These are phyloP conservation scores for Rhaphigaster nebulosa DNA, from an alignment of 2,888 invertebrate genomes.

Conservation along the genomic window DNA sequence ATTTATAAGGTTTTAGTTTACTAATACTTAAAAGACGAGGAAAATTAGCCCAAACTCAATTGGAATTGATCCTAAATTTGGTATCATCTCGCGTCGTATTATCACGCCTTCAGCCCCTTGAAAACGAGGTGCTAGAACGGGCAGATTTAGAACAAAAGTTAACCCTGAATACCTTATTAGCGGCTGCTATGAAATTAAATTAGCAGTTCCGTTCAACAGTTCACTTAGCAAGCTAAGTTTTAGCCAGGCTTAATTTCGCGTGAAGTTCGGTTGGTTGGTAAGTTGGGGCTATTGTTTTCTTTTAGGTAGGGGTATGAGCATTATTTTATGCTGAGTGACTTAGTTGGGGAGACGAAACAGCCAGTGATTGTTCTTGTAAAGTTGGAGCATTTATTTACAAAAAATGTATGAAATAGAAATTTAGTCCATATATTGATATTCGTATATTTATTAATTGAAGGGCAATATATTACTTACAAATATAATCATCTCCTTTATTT, in stretches of 20 bases:
- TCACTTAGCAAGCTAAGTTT: conserved; percentile 8
- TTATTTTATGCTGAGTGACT: neutral
- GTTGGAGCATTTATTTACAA: no score
- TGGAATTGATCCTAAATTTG: neutral
- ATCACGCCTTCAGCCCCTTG: neutral
- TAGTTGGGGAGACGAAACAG: neutral
- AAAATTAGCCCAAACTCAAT: neutral
- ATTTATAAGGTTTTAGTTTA: no score
- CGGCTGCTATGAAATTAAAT: conserved; percentile 6
- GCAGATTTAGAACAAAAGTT: conserved; percentile 33
- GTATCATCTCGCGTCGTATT: neutral
- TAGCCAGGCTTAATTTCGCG: neutral
- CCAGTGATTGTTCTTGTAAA: neutral
- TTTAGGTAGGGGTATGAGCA: neutral
- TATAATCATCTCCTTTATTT: no score
- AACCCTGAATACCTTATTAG: conserved; percentile 20
- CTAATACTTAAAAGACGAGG: no score
- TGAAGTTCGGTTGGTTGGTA: neutral
- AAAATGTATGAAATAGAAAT: no score
- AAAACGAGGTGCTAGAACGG: neutral
- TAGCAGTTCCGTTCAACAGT: neutral
- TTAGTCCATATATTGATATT: no score
- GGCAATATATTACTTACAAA: no score
- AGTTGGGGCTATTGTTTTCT: conserved; percentile 3
- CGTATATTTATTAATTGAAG: no score